Evolutionary conservation across 1,140 invertebrate species (phyloP), one percentile per base, ranked within the genome.

Genomic region (Matsumurasca onukii): DNA sequence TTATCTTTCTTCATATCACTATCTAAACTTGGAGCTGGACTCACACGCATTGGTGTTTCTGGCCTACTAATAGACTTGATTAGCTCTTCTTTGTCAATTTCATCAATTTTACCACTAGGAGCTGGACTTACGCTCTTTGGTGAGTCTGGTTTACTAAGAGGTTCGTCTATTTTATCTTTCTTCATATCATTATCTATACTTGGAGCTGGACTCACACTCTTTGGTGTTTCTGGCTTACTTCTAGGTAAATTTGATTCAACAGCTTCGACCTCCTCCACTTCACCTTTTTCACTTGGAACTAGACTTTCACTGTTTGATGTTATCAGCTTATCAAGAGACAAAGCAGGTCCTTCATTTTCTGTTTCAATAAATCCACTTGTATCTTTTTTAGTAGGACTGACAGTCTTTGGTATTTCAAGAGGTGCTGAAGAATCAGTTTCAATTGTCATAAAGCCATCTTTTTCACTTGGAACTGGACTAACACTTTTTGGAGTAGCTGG

Each of bases 391-490:
- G 25, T n/a, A 12, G 34, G 61, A 34, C 34, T 34, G 22, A 34
- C 30, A n/a, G 24, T 59, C 30, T 59, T 59, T 5, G 64, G 34
- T 9, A 45, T 17, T 2, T 2, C 51, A n/a, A n/a, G n/a, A n/a
- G n/a, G n/a, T n/a, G n/a, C n/a, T n/a, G n/a, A n/a, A n/a, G n/a
- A n/a, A n/a, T n/a, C n/a, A n/a, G n/a, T n/a, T n/a, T n/a, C n/a
- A n/a, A n/a, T n/a, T n/a, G n/a, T n/a, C n/a, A n/a, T n/a, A n/a
- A n/a, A n/a, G n/a, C n/a, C n/a, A n/a, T n/a, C n/a, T n/a, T n/a
- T n/a, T n/a, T n/a, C n/a, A n/a, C n/a, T 17, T 15, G 66, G 66
- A 22, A 68, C 29, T 34, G 66, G 66, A 59, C 66, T 68, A 1
- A 59, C 25, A 3, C 27, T 39, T 59, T 68, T 68, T 17, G 66